Base-by-base conservation (phyloP, 2,888 invertebrate species). In the Ophonus ardosiacus region DNA sequence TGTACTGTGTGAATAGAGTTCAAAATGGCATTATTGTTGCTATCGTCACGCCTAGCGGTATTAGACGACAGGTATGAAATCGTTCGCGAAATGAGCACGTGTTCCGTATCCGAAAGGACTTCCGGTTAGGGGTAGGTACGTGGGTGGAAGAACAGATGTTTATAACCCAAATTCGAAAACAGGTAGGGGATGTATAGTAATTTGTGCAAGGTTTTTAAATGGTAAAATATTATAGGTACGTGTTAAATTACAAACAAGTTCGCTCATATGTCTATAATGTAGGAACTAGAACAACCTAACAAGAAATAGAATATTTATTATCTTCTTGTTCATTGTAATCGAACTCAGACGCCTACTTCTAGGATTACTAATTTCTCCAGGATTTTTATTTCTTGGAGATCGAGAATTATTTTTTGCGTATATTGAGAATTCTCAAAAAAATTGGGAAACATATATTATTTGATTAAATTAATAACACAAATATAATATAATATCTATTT, bases 31-130 rank as follows among this genome's bases (percentile, higher is more conserved):
- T 8, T 8, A 13, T 68, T 38, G 65, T 61, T 38, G 65, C 18
- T 18, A 61, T 24, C 43, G 74, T 74, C 74, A 74, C 51, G 74
- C 74, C 78, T 84, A 78, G 84, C 76, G 76, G 84, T 78, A 80
- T 56, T 51, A 84, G 74, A 85, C 59, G 89, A 88, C 89, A 89
- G 89, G 88, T 89, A 89, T 87, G 88, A 88, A 89, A 89, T 88
- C 87, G 88, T 87, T 87, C 86, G 88, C 88, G 87, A 88, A 88
- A 88, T 85, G 86, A 88, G 89, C 89, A 89, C 89, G 89, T 89
- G 89, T 89, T 63, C 78, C 24, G 87, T 51, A 87, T 88, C 87
- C 87, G 87, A 86, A 86, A 86, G 86, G 85, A 87, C 87, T 89
- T 88, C 88, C 87, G 87, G 88, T 89, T 88, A 88, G 84, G 87